Base-by-base conservation (phyloP, 2,797 vertebrate species). In the Enteromius afrohamiltoni region DNA sequence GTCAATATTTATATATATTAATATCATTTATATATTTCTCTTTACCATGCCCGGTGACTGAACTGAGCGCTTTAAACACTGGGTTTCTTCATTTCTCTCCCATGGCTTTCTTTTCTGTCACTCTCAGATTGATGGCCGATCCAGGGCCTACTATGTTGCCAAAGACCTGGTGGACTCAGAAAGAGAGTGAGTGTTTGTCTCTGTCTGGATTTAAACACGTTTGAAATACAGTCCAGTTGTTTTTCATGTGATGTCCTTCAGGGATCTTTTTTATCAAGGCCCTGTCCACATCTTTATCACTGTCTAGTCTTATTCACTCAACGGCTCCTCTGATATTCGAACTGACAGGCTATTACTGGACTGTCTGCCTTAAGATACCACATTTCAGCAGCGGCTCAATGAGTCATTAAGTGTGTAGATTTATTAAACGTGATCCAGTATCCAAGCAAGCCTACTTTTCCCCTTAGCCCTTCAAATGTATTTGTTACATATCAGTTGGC, bases 161-260 rank as follows among this genome's bases (percentile, higher is more conserved):
- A 96, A 97, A 91, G 96, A 97, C 83, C 93, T 99, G 51, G 89
- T 96, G 75, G 95, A 97, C 89, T 97, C 97, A 0, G 98, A 99
- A 92, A 96, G 95, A 95, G 88, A 84, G 98, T 99, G 92, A 99
- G 97, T 96, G 83, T 88, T 82, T 58, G 51, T 71, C 29, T 77
- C 19, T 62, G 34, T 73, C 45, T 86, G 45, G 37, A 47, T 51
- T 86, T 65, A 64, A 37, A 79, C 62, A 53, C 23, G 7, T 49
- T 80, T 10, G 19, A 58, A 62, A 80, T 60, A 31, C 53, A 77
- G 19, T 13, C 37, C 53, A 70, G 47, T 83, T 83, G 64, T 69
- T 69, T 83, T 23, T 82, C 40, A 73, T 73, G 13, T 34, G 37
- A 40, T 64, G 51, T 62, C 26, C 55, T 83, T 83, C 60, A 77